These are phyloP conservation scores for Turdus rufiventris DNA, from an alignment of 2,113 vertebrate species.

Conservation along the genomic window DNA sequence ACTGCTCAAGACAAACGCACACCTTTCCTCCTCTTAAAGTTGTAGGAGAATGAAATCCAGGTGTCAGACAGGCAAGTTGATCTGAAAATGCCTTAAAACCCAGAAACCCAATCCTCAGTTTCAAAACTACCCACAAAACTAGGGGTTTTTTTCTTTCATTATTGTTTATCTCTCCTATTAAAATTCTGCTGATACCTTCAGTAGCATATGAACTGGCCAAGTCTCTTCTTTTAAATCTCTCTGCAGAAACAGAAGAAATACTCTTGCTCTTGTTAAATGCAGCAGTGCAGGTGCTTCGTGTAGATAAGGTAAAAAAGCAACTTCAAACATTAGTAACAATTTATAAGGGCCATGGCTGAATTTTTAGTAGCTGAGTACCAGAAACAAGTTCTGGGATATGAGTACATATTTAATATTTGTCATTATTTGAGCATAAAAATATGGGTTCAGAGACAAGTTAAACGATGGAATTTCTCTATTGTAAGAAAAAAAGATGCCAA, in stretches of 20 bases:
- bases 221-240: background rate
- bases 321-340: slow-evolving; percentile 1
- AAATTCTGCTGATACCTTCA: slow-evolving; percentile 16
- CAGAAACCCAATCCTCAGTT: background rate
- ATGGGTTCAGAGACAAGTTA: background rate
- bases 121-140: background rate
- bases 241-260: slow-evolving; percentile 29
- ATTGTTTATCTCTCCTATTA: background rate
- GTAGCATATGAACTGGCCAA: background rate
- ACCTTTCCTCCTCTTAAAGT: background rate
- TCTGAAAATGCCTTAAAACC: background rate
- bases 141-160: background rate
- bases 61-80: background rate
- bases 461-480: background rate
- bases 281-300: slow-evolving; percentile 13
- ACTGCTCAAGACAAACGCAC: background rate
- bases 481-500: background rate
- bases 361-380: slow-evolving; percentile 1
- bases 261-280: background rate
- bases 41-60: background rate
- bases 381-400: background rate
- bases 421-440: background rate
- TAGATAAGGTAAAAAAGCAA: slow-evolving; percentile 39
- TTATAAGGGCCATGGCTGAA: background rate
- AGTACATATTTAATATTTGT: background rate